A percentile compares a stretch with the other conserved stretches of the same genome.
These are phyloP conservation scores for Bombus terrestris DNA, from an alignment of 1,140 invertebrate species.

Conservation along the genomic window DNA sequence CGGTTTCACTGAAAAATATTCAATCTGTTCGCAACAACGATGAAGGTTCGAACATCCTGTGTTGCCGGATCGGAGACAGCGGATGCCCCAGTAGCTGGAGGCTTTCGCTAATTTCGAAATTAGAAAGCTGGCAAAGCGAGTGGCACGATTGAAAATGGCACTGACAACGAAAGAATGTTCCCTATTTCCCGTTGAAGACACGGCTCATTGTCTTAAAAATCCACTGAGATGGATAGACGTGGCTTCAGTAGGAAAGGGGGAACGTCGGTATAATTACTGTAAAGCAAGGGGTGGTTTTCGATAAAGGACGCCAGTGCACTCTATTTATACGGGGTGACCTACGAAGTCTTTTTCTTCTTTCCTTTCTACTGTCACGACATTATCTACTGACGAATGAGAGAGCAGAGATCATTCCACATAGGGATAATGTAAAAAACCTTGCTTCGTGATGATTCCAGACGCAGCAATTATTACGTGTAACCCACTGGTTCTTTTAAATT, in stretches of 20 bases:
- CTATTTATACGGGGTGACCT: slow-evolving; percentile 47
- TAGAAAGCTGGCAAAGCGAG: slow-evolving; percentile 72
- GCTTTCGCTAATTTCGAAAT: slow-evolving; percentile 67
- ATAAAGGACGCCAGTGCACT: slow-evolving; percentile 50
- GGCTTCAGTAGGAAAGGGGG: slow-evolving; percentile 47
- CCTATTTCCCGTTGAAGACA: slow-evolving; percentile 59
- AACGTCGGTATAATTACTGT: slow-evolving; percentile 69
- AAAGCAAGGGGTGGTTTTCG: slow-evolving; percentile 65
- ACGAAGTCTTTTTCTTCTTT: slow-evolving; percentile 33
- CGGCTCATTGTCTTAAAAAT: slow-evolving; percentile 76
- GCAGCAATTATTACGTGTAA: not conserved
- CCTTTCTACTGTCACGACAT: not conserved
- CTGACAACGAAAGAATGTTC: slow-evolving; percentile 42
- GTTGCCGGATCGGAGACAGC: not conserved
- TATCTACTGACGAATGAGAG: not conserved
- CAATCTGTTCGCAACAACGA: not conserved
- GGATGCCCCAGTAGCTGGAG: slow-evolving; percentile 31
- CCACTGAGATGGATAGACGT: slow-evolving; percentile 65
- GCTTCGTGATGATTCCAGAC: not conserved
- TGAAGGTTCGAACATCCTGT: not conserved
- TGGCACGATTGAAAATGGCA: slow-evolving; percentile 48
- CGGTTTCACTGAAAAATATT: not conserved
- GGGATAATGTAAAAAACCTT: slow-evolving; percentile 5
- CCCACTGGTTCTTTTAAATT: not conserved
- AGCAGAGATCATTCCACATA: not conserved